Conservation (phyloP, 2,888 invertebrate species). For the Sinotaia quadrata region DNA sequence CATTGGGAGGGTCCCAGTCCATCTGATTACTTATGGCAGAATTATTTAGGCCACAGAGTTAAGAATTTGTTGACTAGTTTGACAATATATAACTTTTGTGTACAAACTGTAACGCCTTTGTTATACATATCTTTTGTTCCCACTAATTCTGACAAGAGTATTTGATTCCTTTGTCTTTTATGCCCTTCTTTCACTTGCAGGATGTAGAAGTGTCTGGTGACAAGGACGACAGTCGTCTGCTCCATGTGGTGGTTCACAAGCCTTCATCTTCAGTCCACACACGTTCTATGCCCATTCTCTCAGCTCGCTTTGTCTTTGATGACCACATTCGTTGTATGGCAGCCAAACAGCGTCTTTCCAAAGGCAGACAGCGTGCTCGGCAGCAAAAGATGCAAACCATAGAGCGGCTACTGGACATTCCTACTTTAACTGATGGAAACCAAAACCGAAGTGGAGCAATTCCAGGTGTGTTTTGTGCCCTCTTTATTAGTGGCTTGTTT, state of each 20-base stretch:
- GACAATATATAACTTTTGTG: neutral
- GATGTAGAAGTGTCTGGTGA: conserved; percentile 96
- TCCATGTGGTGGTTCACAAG: conserved; percentile 93
- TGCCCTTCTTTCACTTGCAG: conserved; percentile 71
- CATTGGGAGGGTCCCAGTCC: too few species aligned
- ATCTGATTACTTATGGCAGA: too few species aligned
- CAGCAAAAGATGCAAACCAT: conserved; percentile 98
- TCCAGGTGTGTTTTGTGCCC: conserved; percentile 52
- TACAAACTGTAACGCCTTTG: neutral
- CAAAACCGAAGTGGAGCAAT: conserved; percentile 49
- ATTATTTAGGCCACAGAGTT: too few species aligned
- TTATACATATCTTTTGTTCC: neutral
- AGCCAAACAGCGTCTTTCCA: conserved; percentile 87
- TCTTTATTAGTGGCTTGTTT: too few species aligned
- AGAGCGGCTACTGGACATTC: conserved; percentile 85
- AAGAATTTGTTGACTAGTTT: neutral
- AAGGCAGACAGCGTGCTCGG: conserved; percentile 85
- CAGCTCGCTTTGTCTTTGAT: conserved; percentile 88
- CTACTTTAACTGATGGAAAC: conserved; percentile 36
- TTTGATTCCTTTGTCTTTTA: neutral
- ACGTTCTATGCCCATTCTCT: conserved; percentile 70
- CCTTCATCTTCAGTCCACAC: conserved; percentile 75
- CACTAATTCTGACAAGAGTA: neutral
- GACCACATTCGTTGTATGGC: conserved; percentile 99
- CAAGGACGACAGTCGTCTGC: conserved; percentile 94